Evolutionary conservation across 2,113 vertebrate genomes (phyloP).

Genomic region (Phodopus roborovskii): DNA sequence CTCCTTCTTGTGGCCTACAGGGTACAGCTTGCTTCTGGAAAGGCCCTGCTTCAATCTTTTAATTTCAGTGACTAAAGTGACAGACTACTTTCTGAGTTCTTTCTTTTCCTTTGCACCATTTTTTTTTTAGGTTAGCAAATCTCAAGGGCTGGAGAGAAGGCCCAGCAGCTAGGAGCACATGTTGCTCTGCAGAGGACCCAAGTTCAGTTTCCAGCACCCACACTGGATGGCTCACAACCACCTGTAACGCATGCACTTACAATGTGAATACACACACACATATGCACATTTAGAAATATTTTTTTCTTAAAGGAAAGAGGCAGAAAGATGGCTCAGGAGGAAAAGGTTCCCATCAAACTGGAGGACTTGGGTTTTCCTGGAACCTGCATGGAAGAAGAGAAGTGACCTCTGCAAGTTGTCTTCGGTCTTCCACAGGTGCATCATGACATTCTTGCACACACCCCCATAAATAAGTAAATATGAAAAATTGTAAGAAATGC

Average conservation of each 20-base stretch:
- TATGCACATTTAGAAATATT: background rate
- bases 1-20: background rate
- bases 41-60: background rate
- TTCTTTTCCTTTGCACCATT: background rate
- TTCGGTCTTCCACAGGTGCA: background rate
- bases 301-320: background rate
- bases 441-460: background rate
- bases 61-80: background rate
- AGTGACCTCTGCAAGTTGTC: background rate
- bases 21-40: background rate
- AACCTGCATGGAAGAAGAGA: background rate
- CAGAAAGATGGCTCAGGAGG: background rate
- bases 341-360: background rate
- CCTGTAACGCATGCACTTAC: background rate
- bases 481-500: background rate
- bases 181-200: background rate
- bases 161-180: background rate
- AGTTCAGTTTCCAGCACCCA: background rate
- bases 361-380: background rate
- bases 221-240: background rate
- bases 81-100: background rate
- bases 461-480: background rate
- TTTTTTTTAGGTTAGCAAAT: background rate
- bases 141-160: background rate
- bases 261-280: background rate